Percentiles rank a stretch among this genome's conserved stretches.
Conservation (phyloP, 2,888 invertebrate species). For the Nesidiocoris tenuis region DNA sequence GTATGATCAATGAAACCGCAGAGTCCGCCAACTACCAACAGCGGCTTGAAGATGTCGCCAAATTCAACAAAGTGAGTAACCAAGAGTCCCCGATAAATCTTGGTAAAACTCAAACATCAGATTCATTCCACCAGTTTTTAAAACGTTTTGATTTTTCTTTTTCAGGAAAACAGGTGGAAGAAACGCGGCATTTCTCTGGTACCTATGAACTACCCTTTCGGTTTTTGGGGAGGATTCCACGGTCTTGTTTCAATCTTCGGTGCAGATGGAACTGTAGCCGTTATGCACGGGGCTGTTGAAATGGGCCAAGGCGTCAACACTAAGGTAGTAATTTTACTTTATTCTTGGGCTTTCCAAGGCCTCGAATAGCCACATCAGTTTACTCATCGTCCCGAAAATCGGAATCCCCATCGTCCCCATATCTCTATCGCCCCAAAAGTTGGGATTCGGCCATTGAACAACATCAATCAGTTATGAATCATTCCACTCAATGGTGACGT, state of each 20-base stretch:
- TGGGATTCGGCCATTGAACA: too few species aligned
- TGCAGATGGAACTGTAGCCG: constrained; percentile 68
- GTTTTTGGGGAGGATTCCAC: constrained; percentile 59
- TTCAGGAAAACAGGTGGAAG: constrained; percentile 73
- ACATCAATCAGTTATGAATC: too few species aligned
- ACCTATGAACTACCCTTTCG: constrained; percentile 67
- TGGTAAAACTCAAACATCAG: too few species aligned
- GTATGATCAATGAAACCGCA: constrained; percentile 62
- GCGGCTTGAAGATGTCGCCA: constrained; percentile 59
- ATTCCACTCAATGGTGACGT: too few species aligned
- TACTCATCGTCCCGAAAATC: not conserved
- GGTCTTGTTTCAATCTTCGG: constrained; percentile 69
- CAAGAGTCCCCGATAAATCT: too few species aligned
- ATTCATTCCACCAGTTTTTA: too few species aligned
- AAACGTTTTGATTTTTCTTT: not conserved
- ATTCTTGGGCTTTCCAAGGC: not conserved
- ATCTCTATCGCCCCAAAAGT: too few species aligned
- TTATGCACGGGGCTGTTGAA: constrained; percentile 72
- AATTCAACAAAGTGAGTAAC: constrained; percentile 58
- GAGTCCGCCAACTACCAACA: constrained; percentile 61
- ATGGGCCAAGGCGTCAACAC: constrained; percentile 83
- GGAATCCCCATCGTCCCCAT: too few species aligned
- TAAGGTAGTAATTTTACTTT: constrained; percentile 58
- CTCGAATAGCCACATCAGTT: constrained; percentile 42
- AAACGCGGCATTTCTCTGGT: constrained; percentile 72